Percentiles rank a stretch among this genome's conserved stretches.
Conservation (phyloP, 2,888 invertebrate genomes). For the Sepioteuthis lessoniana region DNA sequence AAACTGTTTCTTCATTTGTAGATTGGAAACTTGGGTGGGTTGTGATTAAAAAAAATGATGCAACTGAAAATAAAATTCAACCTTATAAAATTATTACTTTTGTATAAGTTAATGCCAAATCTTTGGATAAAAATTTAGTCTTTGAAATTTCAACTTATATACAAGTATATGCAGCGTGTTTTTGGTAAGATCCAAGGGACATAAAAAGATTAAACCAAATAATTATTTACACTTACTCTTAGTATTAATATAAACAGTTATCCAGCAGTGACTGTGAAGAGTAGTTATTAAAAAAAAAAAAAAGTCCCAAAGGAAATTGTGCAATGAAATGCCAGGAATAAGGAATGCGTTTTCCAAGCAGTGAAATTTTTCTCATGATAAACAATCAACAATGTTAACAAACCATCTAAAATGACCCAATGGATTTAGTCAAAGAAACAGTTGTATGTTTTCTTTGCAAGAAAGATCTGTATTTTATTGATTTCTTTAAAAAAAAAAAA, state of each 20-base stretch:
- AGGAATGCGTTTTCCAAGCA: background rate
- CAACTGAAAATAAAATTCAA: too few species aligned
- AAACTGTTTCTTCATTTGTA: too few species aligned
- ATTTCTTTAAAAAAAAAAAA: background rate
- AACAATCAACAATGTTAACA: conserved; percentile 10
- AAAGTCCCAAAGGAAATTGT: background rate
- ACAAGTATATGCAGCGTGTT: too few species aligned
- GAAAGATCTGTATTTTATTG: background rate
- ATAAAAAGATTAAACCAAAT: too few species aligned
- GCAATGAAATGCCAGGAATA: background rate
- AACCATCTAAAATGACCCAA: background rate
- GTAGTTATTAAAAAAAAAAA: background rate
- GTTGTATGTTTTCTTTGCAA: background rate
- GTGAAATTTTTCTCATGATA: background rate
- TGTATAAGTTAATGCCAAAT: too few species aligned
- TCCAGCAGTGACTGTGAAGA: background rate
- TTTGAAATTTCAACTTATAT: too few species aligned
- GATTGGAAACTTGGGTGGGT: too few species aligned
- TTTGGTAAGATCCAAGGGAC: too few species aligned
- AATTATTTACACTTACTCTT: too few species aligned
- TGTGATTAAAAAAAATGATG: too few species aligned
- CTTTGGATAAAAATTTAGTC: too few species aligned
- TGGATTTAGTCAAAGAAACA: background rate
- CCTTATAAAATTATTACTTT: too few species aligned
- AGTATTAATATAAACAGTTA: background rate